These are phyloP conservation scores for Camponotus fellah DNA, from an alignment of 2,888 invertebrate species.

Conservation along the genomic window DNA sequence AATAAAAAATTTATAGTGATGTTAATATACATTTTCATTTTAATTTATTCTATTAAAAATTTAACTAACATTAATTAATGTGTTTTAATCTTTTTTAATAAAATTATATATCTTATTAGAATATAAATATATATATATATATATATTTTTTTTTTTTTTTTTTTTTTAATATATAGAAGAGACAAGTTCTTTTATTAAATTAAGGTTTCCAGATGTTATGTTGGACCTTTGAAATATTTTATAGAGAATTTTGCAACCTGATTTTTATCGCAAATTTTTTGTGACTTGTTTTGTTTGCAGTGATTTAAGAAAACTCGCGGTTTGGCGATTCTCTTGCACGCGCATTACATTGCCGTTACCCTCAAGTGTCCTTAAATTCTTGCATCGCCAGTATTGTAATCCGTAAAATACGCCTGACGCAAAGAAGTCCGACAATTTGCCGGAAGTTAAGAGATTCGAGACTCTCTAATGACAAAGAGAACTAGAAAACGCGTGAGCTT, in stretches of 20 bases:
- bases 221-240: background rate
- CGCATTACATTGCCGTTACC: background rate
- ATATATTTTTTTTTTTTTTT: background rate
- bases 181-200: background rate
- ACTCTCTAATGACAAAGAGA: constrained; percentile 29
- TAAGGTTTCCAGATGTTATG: background rate
- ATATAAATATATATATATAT: background rate
- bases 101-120: too few relatives aligned
- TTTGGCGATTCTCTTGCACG: background rate
- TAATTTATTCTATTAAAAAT: background rate
- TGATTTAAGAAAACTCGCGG: constrained; percentile 22
- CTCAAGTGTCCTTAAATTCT: constrained; percentile 13
- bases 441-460: background rate
- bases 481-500: background rate
- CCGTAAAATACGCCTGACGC: background rate
- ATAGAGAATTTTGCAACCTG: background rate
- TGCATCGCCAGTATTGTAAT: constrained; percentile 19
- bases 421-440: constrained; percentile 29
- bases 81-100: background rate
- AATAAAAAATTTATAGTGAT: background rate
- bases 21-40: background rate
- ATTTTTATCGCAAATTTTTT: background rate
- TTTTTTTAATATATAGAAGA: background rate
- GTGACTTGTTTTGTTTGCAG: constrained; percentile 19
- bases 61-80: background rate